Evolutionary conservation across 2,888 invertebrate genomes (phyloP).

Genomic region (Drosophila infuscata): DNA sequence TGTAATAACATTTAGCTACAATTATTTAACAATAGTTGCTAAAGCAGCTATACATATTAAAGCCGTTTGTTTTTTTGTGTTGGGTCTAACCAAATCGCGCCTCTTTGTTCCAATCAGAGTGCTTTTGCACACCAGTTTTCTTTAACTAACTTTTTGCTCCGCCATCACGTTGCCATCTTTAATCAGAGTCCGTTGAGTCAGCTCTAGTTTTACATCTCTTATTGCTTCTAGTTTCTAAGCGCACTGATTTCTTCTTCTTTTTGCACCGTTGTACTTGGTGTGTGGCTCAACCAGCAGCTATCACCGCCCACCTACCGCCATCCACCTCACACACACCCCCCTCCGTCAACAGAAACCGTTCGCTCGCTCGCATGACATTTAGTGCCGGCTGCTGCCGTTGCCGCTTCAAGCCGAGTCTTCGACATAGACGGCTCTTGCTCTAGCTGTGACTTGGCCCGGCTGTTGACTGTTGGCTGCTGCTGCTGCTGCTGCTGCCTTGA

Average conservation of each 20-base stretch:
- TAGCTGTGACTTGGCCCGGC: constrained; percentile 31
- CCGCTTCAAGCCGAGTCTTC: constrained; percentile 54
- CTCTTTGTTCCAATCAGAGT: constrained; percentile 14
- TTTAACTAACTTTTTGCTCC: not conserved
- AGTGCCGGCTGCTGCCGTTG: constrained; percentile 67
- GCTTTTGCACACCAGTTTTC: not conserved
- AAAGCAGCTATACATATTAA: not conserved
- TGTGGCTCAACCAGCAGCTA: constrained; percentile 15
- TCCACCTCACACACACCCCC: constrained; percentile 5
- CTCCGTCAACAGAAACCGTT: constrained; percentile 52
- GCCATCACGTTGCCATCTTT: constrained; percentile 26
- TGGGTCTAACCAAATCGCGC: constrained; percentile 3
- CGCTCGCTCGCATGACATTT: constrained; percentile 71
- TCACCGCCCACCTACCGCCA: constrained; percentile 10
- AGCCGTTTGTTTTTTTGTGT: not conserved
- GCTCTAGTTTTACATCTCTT: constrained; percentile 38
- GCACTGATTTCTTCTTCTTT: constrained; percentile 48
- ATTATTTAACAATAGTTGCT: not conserved
- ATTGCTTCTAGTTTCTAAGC: constrained; percentile 49
- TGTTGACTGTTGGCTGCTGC: constrained; percentile 46
- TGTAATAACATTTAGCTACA: not conserved
- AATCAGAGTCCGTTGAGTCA: constrained; percentile 29
- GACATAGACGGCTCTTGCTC: constrained; percentile 35
- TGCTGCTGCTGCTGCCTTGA: constrained; percentile 45
- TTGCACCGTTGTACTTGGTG: constrained; percentile 38